Percentiles rank a stretch among this genome's conserved stretches.
phyloP scores from a whole-genome alignment of 2,113 vertebrate species.

The Sander vitreus region DNA sequence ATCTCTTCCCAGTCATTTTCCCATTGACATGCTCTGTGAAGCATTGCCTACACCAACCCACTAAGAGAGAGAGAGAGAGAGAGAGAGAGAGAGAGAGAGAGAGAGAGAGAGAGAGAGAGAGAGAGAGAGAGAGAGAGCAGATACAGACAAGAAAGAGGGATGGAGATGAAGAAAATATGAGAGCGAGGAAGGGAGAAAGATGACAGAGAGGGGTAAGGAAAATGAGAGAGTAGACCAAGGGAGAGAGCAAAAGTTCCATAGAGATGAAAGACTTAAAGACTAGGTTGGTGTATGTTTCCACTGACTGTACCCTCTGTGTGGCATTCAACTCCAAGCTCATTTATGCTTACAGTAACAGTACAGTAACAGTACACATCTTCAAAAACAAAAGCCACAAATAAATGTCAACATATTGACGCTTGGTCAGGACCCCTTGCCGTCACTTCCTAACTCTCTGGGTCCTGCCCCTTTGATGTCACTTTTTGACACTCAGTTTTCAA shows the following conservation, averaged over 20 bases:
- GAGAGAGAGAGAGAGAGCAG: neutral
- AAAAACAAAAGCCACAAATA: neutral
- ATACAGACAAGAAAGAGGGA: neutral
- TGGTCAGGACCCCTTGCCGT: no score
- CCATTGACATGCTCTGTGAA: conserved; percentile 79
- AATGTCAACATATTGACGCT: no score
- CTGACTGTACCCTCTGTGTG: neutral
- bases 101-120: neutral
- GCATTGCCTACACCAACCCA: conserved; percentile 45
- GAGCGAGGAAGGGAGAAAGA: neutral
- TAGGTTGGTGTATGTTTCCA: neutral
- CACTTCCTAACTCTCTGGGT: no score
- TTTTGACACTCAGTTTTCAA: no score
- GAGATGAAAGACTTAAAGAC: neutral
- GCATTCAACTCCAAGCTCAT: neutral
- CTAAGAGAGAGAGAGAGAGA: neutral
- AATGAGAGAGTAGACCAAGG: neutral
- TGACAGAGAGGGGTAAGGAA: neutral
- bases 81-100: neutral
- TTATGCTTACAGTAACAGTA: neutral
- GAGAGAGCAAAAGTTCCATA: conserved; percentile 2
- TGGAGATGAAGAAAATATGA: neutral
- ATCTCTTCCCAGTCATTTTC: conserved; percentile 70
- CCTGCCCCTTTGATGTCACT: no score
- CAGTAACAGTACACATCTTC: neutral